These are phyloP conservation scores for Hesperia comma DNA, from an alignment of 2,888 invertebrate species.

Conservation along the genomic window DNA sequence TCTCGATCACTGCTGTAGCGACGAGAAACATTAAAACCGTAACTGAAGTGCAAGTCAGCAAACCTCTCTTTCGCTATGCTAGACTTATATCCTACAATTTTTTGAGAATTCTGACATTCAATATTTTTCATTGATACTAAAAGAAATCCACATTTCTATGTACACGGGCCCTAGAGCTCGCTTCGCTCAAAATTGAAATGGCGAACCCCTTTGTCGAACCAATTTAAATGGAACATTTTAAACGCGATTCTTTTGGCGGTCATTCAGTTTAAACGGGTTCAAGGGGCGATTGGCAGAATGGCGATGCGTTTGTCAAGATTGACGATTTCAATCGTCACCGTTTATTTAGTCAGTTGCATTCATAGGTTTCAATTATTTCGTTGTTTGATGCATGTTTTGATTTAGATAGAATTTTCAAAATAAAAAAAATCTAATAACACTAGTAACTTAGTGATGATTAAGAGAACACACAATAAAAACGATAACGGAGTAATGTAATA, in stretches of 20 bases:
- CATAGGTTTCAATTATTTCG: not conserved
- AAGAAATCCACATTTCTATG: conserved; percentile 10
- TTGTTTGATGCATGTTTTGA: no score
- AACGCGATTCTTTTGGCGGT: conserved; percentile 61
- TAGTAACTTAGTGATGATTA: no score
- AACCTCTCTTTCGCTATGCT: no score
- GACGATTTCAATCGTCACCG: conserved; percentile 29
- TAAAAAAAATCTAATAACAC: no score
- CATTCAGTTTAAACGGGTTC: conserved; percentile 38
- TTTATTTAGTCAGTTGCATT: conserved; percentile 5
- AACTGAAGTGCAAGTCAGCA: no score
- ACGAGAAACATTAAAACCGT: no score
- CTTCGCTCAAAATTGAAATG: conserved; percentile 79
- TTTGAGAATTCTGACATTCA: not conserved
- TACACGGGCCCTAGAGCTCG: conserved; percentile 18
- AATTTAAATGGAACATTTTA: conserved; percentile 77
- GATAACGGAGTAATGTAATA: no score
- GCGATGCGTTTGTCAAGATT: conserved; percentile 34
- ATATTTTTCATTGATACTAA: conserved; percentile 3
- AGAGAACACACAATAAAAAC: no score
- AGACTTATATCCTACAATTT: not conserved
- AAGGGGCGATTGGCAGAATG: conserved; percentile 22
- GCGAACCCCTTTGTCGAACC: conserved; percentile 68
- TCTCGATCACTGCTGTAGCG: no score
- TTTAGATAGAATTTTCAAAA: no score